Conservation (phyloP, 2,113 vertebrate species). For the Lamprologus ornatipinnis region DNA sequence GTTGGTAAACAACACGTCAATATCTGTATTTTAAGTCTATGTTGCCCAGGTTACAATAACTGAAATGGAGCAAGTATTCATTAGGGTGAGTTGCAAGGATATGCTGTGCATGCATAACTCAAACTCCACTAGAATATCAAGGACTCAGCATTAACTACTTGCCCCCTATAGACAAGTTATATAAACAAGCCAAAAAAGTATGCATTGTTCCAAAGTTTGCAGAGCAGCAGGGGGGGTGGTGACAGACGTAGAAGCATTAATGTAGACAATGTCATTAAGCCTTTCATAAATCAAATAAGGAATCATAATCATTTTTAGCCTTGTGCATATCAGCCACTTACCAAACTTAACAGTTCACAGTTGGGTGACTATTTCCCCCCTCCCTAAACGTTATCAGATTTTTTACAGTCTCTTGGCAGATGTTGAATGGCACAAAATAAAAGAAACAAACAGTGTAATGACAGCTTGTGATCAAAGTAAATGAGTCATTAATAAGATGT, state of each 20-base stretch:
- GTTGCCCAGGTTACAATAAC: background rate
- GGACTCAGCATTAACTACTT: conserved; percentile 10
- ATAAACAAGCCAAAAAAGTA: conserved; percentile 16
- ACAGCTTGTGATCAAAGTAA: conserved; percentile 59
- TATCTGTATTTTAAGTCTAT: background rate
- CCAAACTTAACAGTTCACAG: conserved; percentile 15
- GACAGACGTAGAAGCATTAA: background rate
- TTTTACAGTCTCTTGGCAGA: conserved; percentile 24
- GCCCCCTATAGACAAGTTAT: conserved; percentile 4
- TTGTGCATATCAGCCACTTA: background rate
- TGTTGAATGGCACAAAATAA: conserved; percentile 31
- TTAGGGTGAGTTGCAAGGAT: background rate
- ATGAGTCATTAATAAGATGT: conserved; percentile 57
- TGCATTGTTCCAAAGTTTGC: conserved; percentile 4
- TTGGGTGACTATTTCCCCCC: background rate
- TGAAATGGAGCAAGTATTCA: conserved; percentile 6
- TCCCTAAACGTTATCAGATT: background rate
- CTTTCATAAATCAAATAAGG: conserved; percentile 5
- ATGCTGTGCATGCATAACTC: conserved; percentile 9
- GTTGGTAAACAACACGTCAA: background rate
- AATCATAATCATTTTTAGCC: background rate
- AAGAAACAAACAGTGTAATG: conserved; percentile 39
- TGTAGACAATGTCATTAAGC: conserved; percentile 16
- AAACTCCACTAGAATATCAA: conserved; percentile 26
- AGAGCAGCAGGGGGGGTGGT: background rate